A percentile compares a stretch with the other conserved stretches of the same genome.
Conservation (phyloP, 2,888 invertebrate species). For the Leptarthrus brevirostris region DNA sequence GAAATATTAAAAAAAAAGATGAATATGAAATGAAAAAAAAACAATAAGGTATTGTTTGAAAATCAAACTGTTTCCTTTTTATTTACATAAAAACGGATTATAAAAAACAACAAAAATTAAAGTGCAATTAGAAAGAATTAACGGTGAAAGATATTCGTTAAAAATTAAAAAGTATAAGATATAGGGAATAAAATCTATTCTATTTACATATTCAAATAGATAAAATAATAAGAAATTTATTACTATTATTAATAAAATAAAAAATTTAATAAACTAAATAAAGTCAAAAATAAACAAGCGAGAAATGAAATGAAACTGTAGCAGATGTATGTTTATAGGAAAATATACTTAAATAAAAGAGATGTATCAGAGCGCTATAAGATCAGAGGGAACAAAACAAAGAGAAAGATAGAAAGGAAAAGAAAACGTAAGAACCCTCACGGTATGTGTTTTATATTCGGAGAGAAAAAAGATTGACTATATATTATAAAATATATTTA, state of each 20-base stretch:
- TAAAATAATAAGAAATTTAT: slow-evolving; percentile 59
- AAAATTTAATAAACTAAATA: slow-evolving; percentile 48
- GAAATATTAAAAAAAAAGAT: slow-evolving; percentile 54
- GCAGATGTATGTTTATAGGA: slow-evolving; percentile 60
- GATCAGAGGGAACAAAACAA: slow-evolving; percentile 32
- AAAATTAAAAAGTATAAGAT: slow-evolving; percentile 57
- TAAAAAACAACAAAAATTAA: slow-evolving; percentile 63
- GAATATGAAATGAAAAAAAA: slow-evolving; percentile 56
- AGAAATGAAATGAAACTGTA: slow-evolving; percentile 54
- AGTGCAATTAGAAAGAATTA: slow-evolving; percentile 73
- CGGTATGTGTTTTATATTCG: slow-evolving; percentile 64
- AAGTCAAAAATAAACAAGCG: slow-evolving; percentile 43
- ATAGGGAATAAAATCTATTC: slow-evolving; percentile 63
- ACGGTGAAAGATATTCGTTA: slow-evolving; percentile 67
- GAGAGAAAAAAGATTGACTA: slow-evolving; percentile 76
- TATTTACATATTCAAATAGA: slow-evolving; percentile 71
- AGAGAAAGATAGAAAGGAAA: slow-evolving; percentile 12
- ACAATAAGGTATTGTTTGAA: slow-evolving; percentile 51
- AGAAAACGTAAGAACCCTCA: slow-evolving; percentile 31
- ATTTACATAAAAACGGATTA: slow-evolving; percentile 52
- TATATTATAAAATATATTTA: slow-evolving; percentile 53
- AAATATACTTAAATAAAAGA: slow-evolving; percentile 41
- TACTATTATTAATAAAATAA: slow-evolving; percentile 51
- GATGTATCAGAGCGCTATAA: slow-evolving; percentile 42
- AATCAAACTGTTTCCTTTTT: slow-evolving; percentile 49